Conservation (phyloP, 2,113 vertebrate genomes). For the Pristiophorus japonicus region DNA sequence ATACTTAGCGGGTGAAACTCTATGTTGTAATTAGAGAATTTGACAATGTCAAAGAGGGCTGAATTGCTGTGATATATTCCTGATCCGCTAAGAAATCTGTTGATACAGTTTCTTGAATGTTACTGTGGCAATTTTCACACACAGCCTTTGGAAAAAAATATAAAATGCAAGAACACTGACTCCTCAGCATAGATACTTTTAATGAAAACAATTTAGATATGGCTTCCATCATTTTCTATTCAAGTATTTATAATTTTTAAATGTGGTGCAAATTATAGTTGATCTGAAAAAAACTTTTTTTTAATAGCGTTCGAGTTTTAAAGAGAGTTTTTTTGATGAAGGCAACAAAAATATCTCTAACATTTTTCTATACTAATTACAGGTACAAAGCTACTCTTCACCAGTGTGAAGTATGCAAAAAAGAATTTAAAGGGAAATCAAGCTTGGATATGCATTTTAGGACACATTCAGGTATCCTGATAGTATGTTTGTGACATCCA, state of each 20-base stretch:
- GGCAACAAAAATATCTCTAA: neutral
- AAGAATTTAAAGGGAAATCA: conserved; percentile 97
- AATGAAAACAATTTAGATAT: neutral
- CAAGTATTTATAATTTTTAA: neutral
- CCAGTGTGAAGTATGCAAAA: conserved; percentile 98
- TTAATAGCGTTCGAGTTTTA: neutral
- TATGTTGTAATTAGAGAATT: neutral
- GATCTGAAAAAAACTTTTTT: neutral
- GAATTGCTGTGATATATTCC: neutral
- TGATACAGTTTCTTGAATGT: neutral
- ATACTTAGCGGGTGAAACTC: neutral
- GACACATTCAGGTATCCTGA: conserved; percentile 83
- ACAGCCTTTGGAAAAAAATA: neutral
- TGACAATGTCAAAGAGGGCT: neutral
- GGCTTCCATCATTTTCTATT: neutral
- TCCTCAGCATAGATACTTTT: neutral
- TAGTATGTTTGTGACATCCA: neutral
- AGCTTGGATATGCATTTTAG: conserved; percentile 98
- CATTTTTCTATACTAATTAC: conserved; percentile 33
- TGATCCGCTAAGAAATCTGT: neutral
- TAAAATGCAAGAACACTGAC: neutral
- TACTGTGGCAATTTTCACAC: neutral
- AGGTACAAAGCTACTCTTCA: conserved; percentile 96
- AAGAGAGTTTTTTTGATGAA: neutral
- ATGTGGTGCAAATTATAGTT: neutral